These are phyloP conservation scores for Carassius carassius DNA, from an alignment of 2,113 vertebrate species.

Conservation along the genomic window DNA sequence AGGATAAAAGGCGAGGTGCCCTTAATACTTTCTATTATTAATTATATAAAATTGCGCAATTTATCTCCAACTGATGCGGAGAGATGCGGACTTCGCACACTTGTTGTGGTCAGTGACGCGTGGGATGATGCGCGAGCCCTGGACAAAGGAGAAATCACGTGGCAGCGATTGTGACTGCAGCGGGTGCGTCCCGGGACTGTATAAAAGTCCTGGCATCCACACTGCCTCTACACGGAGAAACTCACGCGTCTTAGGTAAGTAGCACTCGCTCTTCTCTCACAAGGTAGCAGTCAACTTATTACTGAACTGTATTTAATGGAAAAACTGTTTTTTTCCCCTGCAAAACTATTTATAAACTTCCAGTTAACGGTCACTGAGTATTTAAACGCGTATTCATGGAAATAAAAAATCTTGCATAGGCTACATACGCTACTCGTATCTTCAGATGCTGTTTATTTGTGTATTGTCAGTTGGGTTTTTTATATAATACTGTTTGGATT, in stretches of 20 bases:
- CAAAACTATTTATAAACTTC: background rate
- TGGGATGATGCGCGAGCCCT: background rate
- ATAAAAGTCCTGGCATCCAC: constrained; percentile 66
- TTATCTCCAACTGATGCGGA: background rate
- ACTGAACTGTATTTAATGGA: background rate
- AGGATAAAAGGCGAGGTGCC: background rate
- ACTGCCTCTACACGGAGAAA: constrained; percentile 55
- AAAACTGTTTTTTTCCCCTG: background rate
- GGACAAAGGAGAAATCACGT: constrained; percentile 55
- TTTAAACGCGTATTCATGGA: background rate
- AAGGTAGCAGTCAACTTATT: background rate
- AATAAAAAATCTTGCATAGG: background rate
- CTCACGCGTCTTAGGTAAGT: constrained; percentile 71
- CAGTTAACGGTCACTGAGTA: background rate
- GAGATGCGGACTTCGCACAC: constrained; percentile 60
- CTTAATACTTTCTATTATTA: background rate
- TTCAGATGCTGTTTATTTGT: constrained; percentile 8
- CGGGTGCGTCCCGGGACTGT: constrained; percentile 52
- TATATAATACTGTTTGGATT: background rate
- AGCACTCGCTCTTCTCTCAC: background rate
- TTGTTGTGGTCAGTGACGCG: constrained; percentile 50
- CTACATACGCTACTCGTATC: background rate
- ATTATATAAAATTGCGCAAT: constrained; percentile 42
- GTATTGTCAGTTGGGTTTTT: background rate
- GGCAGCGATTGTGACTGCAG: constrained; percentile 49